A percentile compares a stretch with the other conserved stretches of the same genome.
Conservation (phyloP, 2,113 vertebrate genomes). For the Larimichthys crocea region DNA sequence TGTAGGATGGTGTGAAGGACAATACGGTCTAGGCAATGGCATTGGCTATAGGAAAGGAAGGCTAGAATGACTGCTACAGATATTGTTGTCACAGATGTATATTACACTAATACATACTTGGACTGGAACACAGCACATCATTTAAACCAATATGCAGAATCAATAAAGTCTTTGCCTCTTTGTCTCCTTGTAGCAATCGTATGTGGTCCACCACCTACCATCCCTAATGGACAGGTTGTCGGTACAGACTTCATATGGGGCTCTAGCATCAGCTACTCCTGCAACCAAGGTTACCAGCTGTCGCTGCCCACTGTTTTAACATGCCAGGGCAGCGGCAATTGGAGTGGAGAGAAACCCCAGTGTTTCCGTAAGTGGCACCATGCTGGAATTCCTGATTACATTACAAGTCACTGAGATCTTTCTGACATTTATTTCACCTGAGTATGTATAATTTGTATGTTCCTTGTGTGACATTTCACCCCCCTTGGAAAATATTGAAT, state of each 20-base stretch:
- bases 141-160: not conserved
- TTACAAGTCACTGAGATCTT: slow-evolving; percentile 9
- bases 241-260: slow-evolving; percentile 96
- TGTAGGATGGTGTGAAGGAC: not conserved
- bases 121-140: not conserved
- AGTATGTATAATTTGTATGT: not conserved
- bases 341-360: slow-evolving; percentile 95
- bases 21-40: not conserved
- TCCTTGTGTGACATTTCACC: slow-evolving; percentile 2
- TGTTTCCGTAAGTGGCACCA: slow-evolving; percentile 93
- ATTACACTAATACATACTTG: not conserved
- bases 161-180: not conserved
- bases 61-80: not conserved
- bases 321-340: slow-evolving; percentile 94
- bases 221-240: slow-evolving; percentile 94
- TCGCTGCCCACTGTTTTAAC: slow-evolving; percentile 94
- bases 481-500: not conserved
- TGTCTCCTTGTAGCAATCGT: slow-evolving; percentile 86
- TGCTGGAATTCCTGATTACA: slow-evolving; percentile 9
- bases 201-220: slow-evolving; percentile 87
- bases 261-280: slow-evolving; percentile 92
- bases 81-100: not conserved
- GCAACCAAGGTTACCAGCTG: slow-evolving; percentile 96
- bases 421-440: not conserved
- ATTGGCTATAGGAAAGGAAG: not conserved